Evolutionary conservation across 2,888 invertebrate genomes (phyloP).

Genomic region (Didymodactylos carnosus): DNA sequence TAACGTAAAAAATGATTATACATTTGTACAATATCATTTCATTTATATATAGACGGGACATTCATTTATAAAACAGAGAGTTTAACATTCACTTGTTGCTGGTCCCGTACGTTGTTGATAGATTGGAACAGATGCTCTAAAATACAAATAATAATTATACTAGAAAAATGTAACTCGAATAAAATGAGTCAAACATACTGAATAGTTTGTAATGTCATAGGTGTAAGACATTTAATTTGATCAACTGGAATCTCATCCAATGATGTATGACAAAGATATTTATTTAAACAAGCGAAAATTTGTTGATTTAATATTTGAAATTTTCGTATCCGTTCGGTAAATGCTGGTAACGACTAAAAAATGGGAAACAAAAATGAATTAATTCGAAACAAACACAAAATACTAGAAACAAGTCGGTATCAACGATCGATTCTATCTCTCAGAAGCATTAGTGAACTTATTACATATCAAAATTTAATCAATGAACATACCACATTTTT

Average conservation of each 20-base stretch:
- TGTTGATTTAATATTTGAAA: conserved; percentile 96
- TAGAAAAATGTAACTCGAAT: neutral
- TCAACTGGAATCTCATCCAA: conserved; percentile 59
- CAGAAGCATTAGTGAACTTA: neutral
- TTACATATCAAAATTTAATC: neutral
- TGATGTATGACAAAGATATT: conserved; percentile 63
- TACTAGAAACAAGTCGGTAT: too few relatives aligned
- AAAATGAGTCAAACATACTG: neutral
- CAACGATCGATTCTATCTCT: too few relatives aligned
- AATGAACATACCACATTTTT: neutral
- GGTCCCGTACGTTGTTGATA: neutral
- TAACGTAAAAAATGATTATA: too few relatives aligned
- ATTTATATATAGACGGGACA: too few relatives aligned
- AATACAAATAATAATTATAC: too few relatives aligned
- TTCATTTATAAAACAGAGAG: too few relatives aligned
- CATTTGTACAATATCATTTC: too few relatives aligned
- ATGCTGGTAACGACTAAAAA: conserved; percentile 67
- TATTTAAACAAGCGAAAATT: conserved; percentile 80
- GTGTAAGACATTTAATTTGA: conserved; percentile 86
- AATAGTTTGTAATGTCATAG: conserved; percentile 28
- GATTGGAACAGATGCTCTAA: neutral
- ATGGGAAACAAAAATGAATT: conserved; percentile 23
- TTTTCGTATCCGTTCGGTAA: conserved; percentile 87
- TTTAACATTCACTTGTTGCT: neutral
- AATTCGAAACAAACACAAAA: neutral